Conservation (phyloP, 2,888 invertebrate genomes). For the Torymus tubicola region DNA sequence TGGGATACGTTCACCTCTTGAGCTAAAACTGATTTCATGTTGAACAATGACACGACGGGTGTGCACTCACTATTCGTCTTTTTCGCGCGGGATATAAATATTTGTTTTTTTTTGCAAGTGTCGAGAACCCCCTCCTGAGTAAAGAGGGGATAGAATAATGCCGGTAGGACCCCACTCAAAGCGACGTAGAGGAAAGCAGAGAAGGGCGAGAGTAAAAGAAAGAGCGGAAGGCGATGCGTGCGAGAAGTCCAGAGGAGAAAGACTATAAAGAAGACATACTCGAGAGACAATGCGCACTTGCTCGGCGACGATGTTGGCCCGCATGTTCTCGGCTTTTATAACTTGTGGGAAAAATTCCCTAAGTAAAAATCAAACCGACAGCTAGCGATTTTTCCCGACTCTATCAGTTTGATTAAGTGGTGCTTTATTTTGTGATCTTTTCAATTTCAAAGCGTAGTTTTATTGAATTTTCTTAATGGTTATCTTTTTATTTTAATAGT, state of each 20-base stretch:
- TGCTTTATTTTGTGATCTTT: too few relatives aligned
- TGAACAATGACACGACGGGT: slow-evolving; percentile 70
- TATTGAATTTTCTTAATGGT: too few relatives aligned
- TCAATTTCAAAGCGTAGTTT: too few relatives aligned
- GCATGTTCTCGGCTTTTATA: slow-evolving; percentile 62
- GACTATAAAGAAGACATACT: slow-evolving; percentile 26
- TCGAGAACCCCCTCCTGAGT: slow-evolving; percentile 18
- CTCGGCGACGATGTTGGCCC: slow-evolving; percentile 55
- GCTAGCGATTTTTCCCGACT: too few relatives aligned
- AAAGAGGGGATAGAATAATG: slow-evolving; percentile 60
- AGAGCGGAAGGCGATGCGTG: slow-evolving; percentile 37
- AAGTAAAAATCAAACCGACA: too few relatives aligned
- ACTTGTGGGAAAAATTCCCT: slow-evolving; percentile 61
- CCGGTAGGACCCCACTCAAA: slow-evolving; percentile 32
- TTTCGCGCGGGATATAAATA: slow-evolving; percentile 71
- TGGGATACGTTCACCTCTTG: neutral
- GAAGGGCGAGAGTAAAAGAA: slow-evolving; percentile 44
- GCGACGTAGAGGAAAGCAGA: slow-evolving; percentile 49
- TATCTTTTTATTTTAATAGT: too few relatives aligned
- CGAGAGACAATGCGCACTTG: slow-evolving; percentile 22
- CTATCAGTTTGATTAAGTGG: too few relatives aligned
- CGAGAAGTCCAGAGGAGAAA: slow-evolving; percentile 26
- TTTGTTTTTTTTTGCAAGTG: slow-evolving; percentile 67
- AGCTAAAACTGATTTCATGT: slow-evolving; percentile 25
- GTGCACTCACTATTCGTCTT: slow-evolving; percentile 57